phyloP scores from a whole-genome alignment of 2,797 vertebrate genomes.

The Chrosomus eos region DNA sequence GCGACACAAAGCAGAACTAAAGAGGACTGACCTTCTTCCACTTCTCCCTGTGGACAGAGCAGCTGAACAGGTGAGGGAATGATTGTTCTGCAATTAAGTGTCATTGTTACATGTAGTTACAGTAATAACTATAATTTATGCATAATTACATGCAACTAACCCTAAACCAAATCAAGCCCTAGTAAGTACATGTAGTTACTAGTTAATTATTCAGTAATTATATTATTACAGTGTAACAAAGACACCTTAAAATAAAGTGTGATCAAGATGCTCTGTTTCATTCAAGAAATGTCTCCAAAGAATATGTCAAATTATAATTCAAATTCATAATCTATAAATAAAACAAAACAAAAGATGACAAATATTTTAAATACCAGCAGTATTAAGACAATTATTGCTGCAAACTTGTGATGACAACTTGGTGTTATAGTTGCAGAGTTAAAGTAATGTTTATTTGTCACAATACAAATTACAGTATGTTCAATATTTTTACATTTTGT shows the following conservation, averaged over 20 bases:
- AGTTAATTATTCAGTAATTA: no score
- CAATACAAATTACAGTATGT: background rate
- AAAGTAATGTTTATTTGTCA: background rate
- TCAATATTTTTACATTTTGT: background rate
- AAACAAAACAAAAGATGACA: background rate
- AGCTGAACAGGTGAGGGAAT: slow-evolving; percentile 4
- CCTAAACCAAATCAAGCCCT: no score
- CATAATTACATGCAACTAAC: no score
- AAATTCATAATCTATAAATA: background rate
- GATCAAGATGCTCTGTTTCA: no score
- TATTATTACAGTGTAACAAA: no score
- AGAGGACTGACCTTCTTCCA: background rate
- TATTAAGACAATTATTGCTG: background rate
- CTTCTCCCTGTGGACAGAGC: background rate
- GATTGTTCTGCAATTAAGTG: background rate
- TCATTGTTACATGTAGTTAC: no score
- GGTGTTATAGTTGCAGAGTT: background rate
- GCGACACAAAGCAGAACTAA: background rate
- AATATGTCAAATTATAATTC: background rate
- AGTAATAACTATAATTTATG: no score
- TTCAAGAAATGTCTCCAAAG: no score
- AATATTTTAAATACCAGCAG: background rate
- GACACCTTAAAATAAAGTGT: no score
- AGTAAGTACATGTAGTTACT: no score
- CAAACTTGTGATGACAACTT: background rate